Percentiles rank a stretch among this genome's conserved stretches.
Conservation (phyloP, 2,888 invertebrate genomes). For the Molorchus minor region DNA sequence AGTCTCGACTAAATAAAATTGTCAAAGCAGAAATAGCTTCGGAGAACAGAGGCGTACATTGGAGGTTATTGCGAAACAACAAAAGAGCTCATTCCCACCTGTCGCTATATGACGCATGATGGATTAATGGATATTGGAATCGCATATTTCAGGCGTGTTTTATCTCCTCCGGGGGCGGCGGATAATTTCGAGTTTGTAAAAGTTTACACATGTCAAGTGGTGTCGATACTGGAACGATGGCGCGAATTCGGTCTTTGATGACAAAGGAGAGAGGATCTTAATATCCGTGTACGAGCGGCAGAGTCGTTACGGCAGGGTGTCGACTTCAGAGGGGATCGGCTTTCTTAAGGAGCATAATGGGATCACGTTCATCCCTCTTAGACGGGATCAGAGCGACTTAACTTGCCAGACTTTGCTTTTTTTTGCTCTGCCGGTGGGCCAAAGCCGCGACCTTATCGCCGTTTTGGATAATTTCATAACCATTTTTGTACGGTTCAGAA, state of each 20-base stretch:
- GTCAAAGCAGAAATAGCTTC: conserved; percentile 15
- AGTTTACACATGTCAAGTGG: conserved; percentile 61
- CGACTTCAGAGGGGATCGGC: conserved; percentile 62
- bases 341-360: conserved; percentile 64
- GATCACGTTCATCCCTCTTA: conserved; percentile 64
- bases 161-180: conserved; percentile 53
- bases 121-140: conserved; percentile 84
- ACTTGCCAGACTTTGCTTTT: conserved; percentile 56
- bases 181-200: conserved; percentile 55
- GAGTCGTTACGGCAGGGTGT: conserved; percentile 60
- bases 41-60: background rate
- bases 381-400: conserved; percentile 60
- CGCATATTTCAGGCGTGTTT: conserved; percentile 66
- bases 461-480: conserved; percentile 26
- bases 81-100: conserved; percentile 44
- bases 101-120: conserved; percentile 69
- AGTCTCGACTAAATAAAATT: conserved; percentile 12
- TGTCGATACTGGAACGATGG: conserved; percentile 55
- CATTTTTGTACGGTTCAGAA: too few relatives aligned
- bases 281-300: conserved; percentile 57
- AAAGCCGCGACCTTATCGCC: conserved; percentile 28
- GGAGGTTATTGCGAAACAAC: conserved; percentile 33
- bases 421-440: conserved; percentile 45
- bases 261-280: conserved; percentile 59
- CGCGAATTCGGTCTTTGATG: conserved; percentile 56